Evolutionary conservation across 1,140 invertebrate species (phyloP).

Genomic region (Macrosteles quadrilineatus): DNA sequence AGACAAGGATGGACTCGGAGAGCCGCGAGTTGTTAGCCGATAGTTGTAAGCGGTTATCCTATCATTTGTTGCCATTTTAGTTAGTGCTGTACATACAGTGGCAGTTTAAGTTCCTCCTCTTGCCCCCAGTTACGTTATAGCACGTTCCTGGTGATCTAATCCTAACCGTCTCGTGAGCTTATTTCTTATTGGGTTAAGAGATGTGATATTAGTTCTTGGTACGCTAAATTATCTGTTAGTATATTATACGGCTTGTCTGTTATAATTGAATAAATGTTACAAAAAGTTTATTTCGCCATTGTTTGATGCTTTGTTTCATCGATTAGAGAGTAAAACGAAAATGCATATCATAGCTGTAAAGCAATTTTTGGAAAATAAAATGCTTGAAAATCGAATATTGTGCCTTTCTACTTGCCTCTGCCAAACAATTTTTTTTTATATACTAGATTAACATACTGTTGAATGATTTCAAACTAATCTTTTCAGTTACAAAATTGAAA

Average conservation of each 20-base stretch:
- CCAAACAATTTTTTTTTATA: not conserved
- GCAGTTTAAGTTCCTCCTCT: not conserved
- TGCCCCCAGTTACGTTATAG: slow-evolving; percentile 6
- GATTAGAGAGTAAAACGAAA: slow-evolving; percentile 30
- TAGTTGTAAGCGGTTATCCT: slow-evolving; percentile 5
- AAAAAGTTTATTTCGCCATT: slow-evolving; percentile 11
- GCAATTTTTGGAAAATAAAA: slow-evolving; percentile 37
- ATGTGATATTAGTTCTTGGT: slow-evolving; percentile 10
- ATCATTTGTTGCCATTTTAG: slow-evolving; percentile 6
- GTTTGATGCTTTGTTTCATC: slow-evolving; percentile 26
- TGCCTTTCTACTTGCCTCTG: slow-evolving; percentile 1
- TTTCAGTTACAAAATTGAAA: too few species aligned
- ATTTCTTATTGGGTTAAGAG: slow-evolving; percentile 1
- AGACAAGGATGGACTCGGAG: not conserved
- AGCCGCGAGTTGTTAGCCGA: too few species aligned
- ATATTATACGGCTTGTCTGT: not conserved
- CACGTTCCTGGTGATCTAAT: not conserved
- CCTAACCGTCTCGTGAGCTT: slow-evolving; percentile 3
- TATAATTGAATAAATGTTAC: not conserved
- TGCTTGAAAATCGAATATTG: slow-evolving; percentile 25
- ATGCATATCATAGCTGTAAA: slow-evolving; percentile 40
- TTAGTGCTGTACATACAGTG: slow-evolving; percentile 10
- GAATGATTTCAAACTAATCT: too few species aligned
- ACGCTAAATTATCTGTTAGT: not conserved
- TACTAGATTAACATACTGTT: too few species aligned